Base-by-base conservation (phyloP, 2,888 invertebrate species). In the Troglohyphantes excavatus region DNA sequence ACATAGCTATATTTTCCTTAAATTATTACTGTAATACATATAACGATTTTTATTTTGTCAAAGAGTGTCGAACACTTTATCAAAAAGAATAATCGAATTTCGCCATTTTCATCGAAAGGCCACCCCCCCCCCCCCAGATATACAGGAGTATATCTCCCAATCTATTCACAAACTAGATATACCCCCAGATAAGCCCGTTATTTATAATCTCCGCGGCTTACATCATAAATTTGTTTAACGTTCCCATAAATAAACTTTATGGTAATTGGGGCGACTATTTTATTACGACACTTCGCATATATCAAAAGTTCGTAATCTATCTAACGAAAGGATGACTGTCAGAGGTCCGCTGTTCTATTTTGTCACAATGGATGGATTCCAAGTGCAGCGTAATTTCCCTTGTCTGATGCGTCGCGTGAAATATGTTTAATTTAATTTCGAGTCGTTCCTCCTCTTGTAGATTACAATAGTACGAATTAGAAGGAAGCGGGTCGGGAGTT, bases 231-330 rank as follows among this genome's bases (percentile, higher is more conserved):
- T 53, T 53, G 17, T 53, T 53, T 53, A 53, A 53, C 53, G 53
- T 53, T 53, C 53, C n/a, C 53, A 53, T 53, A 53, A 53, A 53
- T 53, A 53, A 53, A 13, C 13, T 53, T 53, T 53, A 53, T 53
- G 53, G 53, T 53, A 53, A 53, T 53, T 53, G 53, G 17, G 53
- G 53, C 53, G 53, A n/a, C 13, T 53, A n/a, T 53, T 53, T 53
- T 53, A 53, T 53, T 53, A 53, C n/a, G 53, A 53, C 53, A 53
- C 53, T n/a, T 17, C 53, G 13, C 53, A 53, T 53, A 53, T n/a
- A 53, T n/a, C 53, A n/a, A n/a, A 53, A n/a, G 53, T 53, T n/a
- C 53, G 17, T 13, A 13, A 53, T 53, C 53, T 53, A 53, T 53
- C 53, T 13, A 5, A 53, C 5, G n/a, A 13, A 13, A n/a, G 53